Base-by-base conservation (phyloP, 1,140 invertebrate genomes). In the Papilio helenus region DNA sequence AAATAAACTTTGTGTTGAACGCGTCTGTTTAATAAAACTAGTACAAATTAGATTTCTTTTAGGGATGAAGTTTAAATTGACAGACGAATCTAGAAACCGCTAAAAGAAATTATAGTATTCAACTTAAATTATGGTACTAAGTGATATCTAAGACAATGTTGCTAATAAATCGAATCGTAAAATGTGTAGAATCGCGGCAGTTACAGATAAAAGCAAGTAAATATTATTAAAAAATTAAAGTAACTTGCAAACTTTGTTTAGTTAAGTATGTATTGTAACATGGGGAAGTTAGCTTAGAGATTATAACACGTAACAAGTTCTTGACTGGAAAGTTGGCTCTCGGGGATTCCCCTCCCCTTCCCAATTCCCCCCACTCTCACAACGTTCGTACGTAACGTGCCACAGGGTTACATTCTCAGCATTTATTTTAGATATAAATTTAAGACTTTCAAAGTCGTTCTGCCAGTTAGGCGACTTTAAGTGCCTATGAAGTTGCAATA, bases 301-400 rank as follows among this genome's bases (percentile, higher is more conserved):
- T 87, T 88, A 88, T 88, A 84, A 88, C 84, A 84, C 83, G 79
- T 86, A 84, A 85, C 83, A 88, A 86, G 87, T 88, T 84, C 85
- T 83, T 83, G 80, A 82, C 72, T 84, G 82, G 87, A 87, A 86
- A 85, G 87, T 88, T 87, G 82, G 84, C 72, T 84, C 83, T 79
- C 71, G 81, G 49, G 83, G 82, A 82, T 84, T 84, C 80, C 82
- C 82, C 79, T 81, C 80, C 72, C 68, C 23, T 5, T 12, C 8
- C 20, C 58, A 10, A 26, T 72, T 8, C 34, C 34, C 76, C 73
- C 76, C 78, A 46, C 74, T 29, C 61, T 68, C 26, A 18, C 61
- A 29, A 68, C 61, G 61, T 68, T 68, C 61, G 61, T 68, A 68
- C 29, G 61, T 68, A 29, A 68, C 61, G 61, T 26, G 61, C 26